Evolutionary conservation across 1,140 invertebrate genomes (phyloP), one percentile per base, ranked within the genome.

Genomic region (Megalopta genalis): DNA sequence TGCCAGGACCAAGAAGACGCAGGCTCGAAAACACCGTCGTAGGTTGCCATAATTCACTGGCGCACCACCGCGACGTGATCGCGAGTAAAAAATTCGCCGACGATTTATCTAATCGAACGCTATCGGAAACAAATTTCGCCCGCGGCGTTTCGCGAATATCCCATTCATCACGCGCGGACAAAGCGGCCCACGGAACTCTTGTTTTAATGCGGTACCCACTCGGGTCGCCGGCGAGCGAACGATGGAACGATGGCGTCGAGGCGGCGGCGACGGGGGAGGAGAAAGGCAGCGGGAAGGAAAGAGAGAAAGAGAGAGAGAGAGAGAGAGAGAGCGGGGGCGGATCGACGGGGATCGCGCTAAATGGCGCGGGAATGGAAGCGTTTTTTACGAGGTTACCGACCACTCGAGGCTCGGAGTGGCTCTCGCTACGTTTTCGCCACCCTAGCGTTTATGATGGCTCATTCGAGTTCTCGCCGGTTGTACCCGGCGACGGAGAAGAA

Each of bases 361-460:
- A 64, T 73, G 60, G 60, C 60, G 9, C 60, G n/a, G n/a, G 60
- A 73, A 73, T 64, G 60, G 60, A 23, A 64, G 71, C 46, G 60
- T 52, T 73, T 73, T 73, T 73, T 73, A 73, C 71, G 60, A 73
- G 71, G 71, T 82, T 79, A 71, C 59, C 73, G 67, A 81, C 67
- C 66, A 64, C 79, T 70, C 79, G 32, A 67, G 62, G 9, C 23
- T 23, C 57, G 32, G 59, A 66, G 73, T 57, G 73, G 63, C 37
- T 75, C 46, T 21, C 73, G 63, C 73, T 65, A 67, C 73, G 49
- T 75, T 67, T 75, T 67, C 73, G 64, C 73, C 73, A 75, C 52
- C 73, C 63, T 39, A 37, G 27, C 71, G 71, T 73, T 73, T 73
- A 64, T 73, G 60, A 73, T 54, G 16, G 73, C 52, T 59, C 73